A percentile compares a stretch with the other conserved stretches of the same genome.
These are phyloP conservation scores for Pharmacophagus antenor DNA, from an alignment of 2,888 invertebrate genomes.

Conservation along the genomic window DNA sequence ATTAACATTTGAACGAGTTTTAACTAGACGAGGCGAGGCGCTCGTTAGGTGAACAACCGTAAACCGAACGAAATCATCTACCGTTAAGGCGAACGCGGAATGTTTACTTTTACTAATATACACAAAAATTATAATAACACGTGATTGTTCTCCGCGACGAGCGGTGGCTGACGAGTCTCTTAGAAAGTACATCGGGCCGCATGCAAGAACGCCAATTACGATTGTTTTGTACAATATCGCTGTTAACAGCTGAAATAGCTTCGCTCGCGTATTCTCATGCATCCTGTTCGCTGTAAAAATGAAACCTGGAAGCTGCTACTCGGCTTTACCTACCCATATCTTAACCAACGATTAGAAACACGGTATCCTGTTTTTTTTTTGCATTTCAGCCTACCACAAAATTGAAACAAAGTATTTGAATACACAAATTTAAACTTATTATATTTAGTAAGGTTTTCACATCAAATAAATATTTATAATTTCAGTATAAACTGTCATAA, in stretches of 20 bases:
- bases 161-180: conserved; percentile 44
- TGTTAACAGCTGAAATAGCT: conserved; percentile 19
- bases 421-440: too few relatives aligned
- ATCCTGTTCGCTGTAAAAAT: neutral
- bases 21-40: neutral
- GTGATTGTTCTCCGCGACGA: conserved; percentile 65
- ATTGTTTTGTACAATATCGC: conserved; percentile 47
- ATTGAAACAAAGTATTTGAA: too few relatives aligned
- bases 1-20: conserved; percentile 1
- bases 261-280: conserved; percentile 23
- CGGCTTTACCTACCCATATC: neutral
- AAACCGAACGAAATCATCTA: conserved; percentile 30
- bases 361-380: too few relatives aligned
- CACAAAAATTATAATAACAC: conserved; percentile 63
- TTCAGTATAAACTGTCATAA: too few relatives aligned
- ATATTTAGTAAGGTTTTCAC: too few relatives aligned
- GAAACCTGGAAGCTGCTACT: neutral
- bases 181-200: conserved; percentile 65
- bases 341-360: too few relatives aligned
- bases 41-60: conserved; percentile 15
- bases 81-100: conserved; percentile 34
- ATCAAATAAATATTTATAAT: too few relatives aligned
- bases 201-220: conserved; percentile 64
- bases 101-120: conserved; percentile 63
- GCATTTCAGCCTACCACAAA: too few relatives aligned